Evolutionary conservation across 2,797 vertebrate species (phyloP).

Genomic region (Sebastes reedi): DNA sequence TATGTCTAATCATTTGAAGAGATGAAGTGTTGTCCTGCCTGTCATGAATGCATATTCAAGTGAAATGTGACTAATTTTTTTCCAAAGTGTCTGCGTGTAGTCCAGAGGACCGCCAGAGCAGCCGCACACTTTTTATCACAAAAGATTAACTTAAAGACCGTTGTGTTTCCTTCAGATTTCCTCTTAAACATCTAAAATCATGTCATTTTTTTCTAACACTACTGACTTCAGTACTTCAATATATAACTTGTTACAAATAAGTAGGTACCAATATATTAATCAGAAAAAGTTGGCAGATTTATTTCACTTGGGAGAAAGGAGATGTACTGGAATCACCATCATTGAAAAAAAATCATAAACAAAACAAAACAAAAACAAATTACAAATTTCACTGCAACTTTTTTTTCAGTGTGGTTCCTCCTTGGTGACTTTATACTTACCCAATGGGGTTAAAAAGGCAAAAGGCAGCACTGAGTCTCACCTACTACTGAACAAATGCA

Average conservation of each 20-base stretch:
- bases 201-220: conserved; percentile 34
- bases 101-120: conserved; percentile 31
- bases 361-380: not conserved
- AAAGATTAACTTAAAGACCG: conserved; percentile 29
- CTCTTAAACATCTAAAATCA: conserved; percentile 30
- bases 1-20: conserved; percentile 3
- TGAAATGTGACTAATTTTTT: conserved; percentile 41
- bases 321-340: conserved; percentile 25
- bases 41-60: conserved; percentile 54
- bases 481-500: conserved; percentile 59
- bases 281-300: conserved; percentile 54
- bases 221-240: conserved; percentile 30
- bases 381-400: conserved; percentile 42
- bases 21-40: not conserved
- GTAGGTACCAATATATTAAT: conserved; percentile 50
- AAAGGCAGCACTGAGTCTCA: conserved; percentile 61
- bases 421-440: conserved; percentile 62
- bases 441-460: conserved; percentile 66
- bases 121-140: conserved; percentile 28
- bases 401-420: conserved; percentile 36
- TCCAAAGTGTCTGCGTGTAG: conserved; percentile 15
- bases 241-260: conserved; percentile 63
- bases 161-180: conserved; percentile 36
- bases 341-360: not conserved
- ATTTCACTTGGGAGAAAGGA: conserved; percentile 39